Conservation (phyloP, 92 coral and sea anemone genomes). For the Bergia sp. region DNA sequence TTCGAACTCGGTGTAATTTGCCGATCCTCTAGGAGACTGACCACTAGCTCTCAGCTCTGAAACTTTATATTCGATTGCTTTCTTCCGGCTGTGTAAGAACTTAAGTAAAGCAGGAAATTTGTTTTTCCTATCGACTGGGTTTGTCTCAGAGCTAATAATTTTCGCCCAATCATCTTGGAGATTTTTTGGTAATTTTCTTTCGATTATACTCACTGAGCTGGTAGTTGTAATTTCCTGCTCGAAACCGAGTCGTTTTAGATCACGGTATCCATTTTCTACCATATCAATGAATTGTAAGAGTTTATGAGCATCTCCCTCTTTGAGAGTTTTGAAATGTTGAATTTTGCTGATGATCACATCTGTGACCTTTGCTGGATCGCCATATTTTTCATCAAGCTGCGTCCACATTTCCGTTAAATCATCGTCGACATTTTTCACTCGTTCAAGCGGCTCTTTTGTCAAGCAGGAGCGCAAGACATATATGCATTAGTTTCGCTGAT, state of each 20-base stretch:
- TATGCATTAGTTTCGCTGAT: conserved; percentile 12
- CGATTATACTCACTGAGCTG: conserved; percentile 28
- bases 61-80: conserved; percentile 7
- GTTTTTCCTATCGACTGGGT: conserved; percentile 14
- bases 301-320: conserved; percentile 13
- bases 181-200: conserved; percentile 18
- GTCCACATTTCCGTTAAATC: conserved; percentile 29
- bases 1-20: conserved; percentile 31
- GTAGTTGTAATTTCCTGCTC: conserved; percentile 35
- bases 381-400: conserved; percentile 28
- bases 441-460: not conserved
- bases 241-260: conserved; percentile 27
- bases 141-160: not conserved
- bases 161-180: conserved; percentile 29
- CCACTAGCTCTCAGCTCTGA: not conserved
- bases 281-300: conserved; percentile 13
- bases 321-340: conserved; percentile 17
- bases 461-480: conserved; percentile 30
- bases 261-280: conserved; percentile 30
- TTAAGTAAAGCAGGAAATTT: conserved; percentile 2
- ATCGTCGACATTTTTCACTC: conserved; percentile 26
- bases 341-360: conserved; percentile 27
- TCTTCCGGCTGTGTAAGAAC: conserved; percentile 1
- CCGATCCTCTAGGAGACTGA: conserved; percentile 25
- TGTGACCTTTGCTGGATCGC: conserved; percentile 23